Evolutionary conservation across 2,888 invertebrate species (phyloP).

Genomic region (Hirtodrosophila trivittata): DNA sequence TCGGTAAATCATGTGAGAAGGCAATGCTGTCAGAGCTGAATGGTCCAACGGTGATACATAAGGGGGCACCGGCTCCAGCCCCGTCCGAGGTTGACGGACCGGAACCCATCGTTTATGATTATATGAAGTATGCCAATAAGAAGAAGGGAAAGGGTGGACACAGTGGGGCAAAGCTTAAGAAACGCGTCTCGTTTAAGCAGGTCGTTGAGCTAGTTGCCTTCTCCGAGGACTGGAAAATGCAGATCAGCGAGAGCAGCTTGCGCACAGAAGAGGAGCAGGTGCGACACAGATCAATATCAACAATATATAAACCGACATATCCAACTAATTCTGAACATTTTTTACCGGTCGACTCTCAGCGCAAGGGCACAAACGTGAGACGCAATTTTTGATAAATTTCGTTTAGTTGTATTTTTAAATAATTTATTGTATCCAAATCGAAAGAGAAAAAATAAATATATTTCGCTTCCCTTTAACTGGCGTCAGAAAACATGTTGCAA

Average conservation of each 20-base stretch:
- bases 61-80: too few relatives aligned
- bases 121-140: conserved; percentile 60
- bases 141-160: conserved; percentile 30
- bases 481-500: conserved; percentile 43
- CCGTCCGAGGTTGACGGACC: too few relatives aligned
- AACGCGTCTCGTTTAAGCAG: conserved; percentile 47
- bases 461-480: too few relatives aligned
- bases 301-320: neutral
- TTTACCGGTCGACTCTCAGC: conserved; percentile 24
- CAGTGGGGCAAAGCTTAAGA: conserved; percentile 11
- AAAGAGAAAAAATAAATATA: conserved; percentile 10
- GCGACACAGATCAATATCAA: neutral
- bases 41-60: conserved; percentile 1
- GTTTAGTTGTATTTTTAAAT: conserved; percentile 23
- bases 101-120: conserved; percentile 47
- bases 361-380: conserved; percentile 21
- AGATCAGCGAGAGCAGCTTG: conserved; percentile 32
- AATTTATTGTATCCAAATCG: conserved; percentile 32
- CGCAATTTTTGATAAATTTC: conserved; percentile 47
- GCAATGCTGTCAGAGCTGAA: neutral
- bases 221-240: conserved; percentile 55
- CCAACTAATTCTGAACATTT: neutral
- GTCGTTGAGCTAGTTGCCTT: conserved; percentile 58
- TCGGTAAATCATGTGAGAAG: conserved; percentile 2
- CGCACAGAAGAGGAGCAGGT: conserved; percentile 69